These are phyloP conservation scores for Stigmatopora nigra DNA, from an alignment of 2,113 vertebrate species.

Conservation along the genomic window DNA sequence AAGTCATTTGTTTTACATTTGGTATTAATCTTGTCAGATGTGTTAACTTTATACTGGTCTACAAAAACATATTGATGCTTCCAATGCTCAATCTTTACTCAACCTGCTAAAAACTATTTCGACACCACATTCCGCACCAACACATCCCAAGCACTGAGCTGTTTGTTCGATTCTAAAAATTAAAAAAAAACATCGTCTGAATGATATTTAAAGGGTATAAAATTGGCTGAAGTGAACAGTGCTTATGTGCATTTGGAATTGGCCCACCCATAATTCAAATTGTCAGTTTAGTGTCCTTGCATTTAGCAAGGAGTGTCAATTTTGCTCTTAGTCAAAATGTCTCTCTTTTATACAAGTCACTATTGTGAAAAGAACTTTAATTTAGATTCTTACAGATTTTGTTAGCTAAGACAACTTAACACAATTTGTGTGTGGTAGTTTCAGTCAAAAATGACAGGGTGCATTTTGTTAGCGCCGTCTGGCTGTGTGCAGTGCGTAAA, in stretches of 20 bases:
- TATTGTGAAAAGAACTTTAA: background rate
- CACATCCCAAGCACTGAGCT: too few relatives aligned
- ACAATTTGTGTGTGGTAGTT: background rate
- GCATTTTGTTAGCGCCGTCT: background rate
- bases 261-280: background rate
- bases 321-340: background rate
- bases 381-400: background rate
- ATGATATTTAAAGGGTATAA: too few relatives aligned
- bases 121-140: too few relatives aligned
- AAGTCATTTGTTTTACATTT: slow-evolving; percentile 2
- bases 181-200: too few relatives aligned
- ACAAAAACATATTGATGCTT: background rate
- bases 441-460: background rate
- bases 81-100: too few relatives aligned
- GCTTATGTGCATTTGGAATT: too few relatives aligned
- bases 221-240: too few relatives aligned
- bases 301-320: background rate
- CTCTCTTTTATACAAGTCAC: background rate
- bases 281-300: background rate
- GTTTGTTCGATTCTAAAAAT: too few relatives aligned
- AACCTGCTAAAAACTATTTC: too few relatives aligned
- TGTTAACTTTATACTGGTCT: background rate
- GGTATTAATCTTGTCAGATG: background rate
- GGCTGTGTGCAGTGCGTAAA: background rate
- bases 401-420: background rate